Evolutionary conservation across 1,140 invertebrate genomes (phyloP).

Genomic region (Drosophila pallidifrons): DNA sequence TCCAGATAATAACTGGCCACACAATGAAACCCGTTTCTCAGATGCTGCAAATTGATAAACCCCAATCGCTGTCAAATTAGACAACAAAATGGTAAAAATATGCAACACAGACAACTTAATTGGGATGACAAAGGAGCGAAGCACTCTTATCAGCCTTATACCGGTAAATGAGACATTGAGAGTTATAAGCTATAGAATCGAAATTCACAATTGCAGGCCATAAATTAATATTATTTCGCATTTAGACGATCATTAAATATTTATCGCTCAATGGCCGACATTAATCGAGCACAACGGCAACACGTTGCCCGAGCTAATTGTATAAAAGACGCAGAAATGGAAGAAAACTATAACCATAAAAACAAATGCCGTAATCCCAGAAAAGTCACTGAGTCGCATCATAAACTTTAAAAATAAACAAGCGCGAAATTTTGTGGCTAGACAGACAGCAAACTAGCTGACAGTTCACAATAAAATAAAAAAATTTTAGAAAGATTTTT

Average conservation of each 20-base stretch:
- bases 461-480: conserved; percentile 50
- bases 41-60: conserved; percentile 57
- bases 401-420: conserved; percentile 74
- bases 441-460: conserved; percentile 33
- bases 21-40: conserved; percentile 52
- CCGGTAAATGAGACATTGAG: conserved; percentile 47
- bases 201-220: conserved; percentile 28
- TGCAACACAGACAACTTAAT: conserved; percentile 54
- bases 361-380: conserved; percentile 31
- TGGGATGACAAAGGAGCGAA: conserved; percentile 13
- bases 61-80: conserved; percentile 42
- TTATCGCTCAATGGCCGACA: conserved; percentile 62
- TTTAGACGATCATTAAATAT: conserved; percentile 64
- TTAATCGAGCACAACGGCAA: conserved; percentile 46
- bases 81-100: conserved; percentile 57
- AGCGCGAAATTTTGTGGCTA: conserved; percentile 59
- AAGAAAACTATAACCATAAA: conserved; percentile 42
- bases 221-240: conserved; percentile 59
- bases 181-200: conserved; percentile 34
- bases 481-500: conserved; percentile 37
- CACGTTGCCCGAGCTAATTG: conserved; percentile 48
- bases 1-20: conserved; percentile 16
- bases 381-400: conserved; percentile 50
- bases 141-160: neutral
- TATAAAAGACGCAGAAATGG: conserved; percentile 28